Percentiles rank a stretch among this genome's conserved stretches.
These are phyloP conservation scores for Cyrtorhinus lividipennis DNA, from an alignment of 1,140 invertebrate genomes.

Conservation along the genomic window DNA sequence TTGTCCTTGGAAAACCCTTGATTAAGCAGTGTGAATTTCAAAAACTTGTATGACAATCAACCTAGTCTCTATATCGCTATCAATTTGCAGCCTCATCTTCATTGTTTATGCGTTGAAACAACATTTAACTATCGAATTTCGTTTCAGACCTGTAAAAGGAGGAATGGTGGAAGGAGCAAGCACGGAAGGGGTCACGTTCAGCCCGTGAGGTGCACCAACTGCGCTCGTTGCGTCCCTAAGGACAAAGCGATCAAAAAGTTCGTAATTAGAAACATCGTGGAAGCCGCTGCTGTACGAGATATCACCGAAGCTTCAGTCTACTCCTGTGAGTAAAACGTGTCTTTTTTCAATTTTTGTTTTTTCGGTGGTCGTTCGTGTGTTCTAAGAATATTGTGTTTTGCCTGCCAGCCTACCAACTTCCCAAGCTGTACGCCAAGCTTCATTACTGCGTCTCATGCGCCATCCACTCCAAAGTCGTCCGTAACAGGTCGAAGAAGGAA, in stretches of 20 bases:
- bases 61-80: too few relatives aligned
- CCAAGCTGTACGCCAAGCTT: constrained; percentile 97
- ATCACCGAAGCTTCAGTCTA: constrained; percentile 96
- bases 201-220: constrained; percentile 96
- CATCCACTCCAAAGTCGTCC: constrained; percentile 98
- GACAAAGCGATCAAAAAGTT: constrained; percentile 99
- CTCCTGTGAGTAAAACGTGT: constrained; percentile 64
- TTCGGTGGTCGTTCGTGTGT: background rate
- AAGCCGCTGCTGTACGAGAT: constrained; percentile 96
- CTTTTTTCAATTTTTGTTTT: background rate
- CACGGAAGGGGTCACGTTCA: constrained; percentile 98
- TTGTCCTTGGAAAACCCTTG: too few relatives aligned
- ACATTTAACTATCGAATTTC: background rate
- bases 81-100: too few relatives aligned
- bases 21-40: too few relatives aligned
- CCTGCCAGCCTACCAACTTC: constrained; percentile 77
- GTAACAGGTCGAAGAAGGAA: constrained; percentile 93
- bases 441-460: constrained; percentile 99
- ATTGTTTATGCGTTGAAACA: too few relatives aligned
- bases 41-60: too few relatives aligned
- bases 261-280: constrained; percentile 98
- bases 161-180: constrained; percentile 97
- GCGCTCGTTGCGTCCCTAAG: constrained; percentile 95
- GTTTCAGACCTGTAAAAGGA: constrained; percentile 83
- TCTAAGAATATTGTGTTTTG: constrained; percentile 19